Evolutionary conservation across 2,113 vertebrate genomes (phyloP), one percentile per base, ranked within the genome.

Genomic region (Apteryx mantelli): DNA sequence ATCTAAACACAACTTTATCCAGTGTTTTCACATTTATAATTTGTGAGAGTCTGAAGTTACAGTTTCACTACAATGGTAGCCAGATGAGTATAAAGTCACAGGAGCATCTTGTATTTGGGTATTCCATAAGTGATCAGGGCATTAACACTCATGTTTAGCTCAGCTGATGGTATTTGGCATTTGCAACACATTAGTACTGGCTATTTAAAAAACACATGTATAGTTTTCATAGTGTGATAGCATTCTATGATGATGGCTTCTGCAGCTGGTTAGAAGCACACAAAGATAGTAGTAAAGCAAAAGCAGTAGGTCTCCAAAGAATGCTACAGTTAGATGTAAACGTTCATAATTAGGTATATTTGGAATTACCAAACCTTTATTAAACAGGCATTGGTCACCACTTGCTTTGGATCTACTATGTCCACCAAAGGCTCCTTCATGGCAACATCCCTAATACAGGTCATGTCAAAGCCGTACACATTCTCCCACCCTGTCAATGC

Each of bases 401-500:
- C 99, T 98, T 99, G 99, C 97, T 99, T 99, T 84, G 99, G 98
- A 93, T 99, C 99, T 98, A 99, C 99, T 21, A 99, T 98, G 91
- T 99, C 99, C 98, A 99, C 99, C 98, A 99, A 96, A 4, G 99
- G 99, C 88, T 99, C 99, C 98, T 98, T 99, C 98, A 99, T 99
- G 93, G 99, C 99, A 81, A 99, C 99, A 6, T 99, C 99, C 53
- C 99, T 98, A 96, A 99, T 99, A 92, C 99, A 99, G 89, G 99
- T 99, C 99, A 99, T 99, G 98, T 99, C 99, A 97, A 99, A 99
- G 91, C 99, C 99, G 42, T 99, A 99, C 69, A 99, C 99, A 11
- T 99, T 99, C 98, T 99, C 99, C 99, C 99, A 99, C 99, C 99
- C 99, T 99, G 98, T 69, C 65, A 96, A 91, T 70, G 91, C 38